Base-by-base conservation (phyloP, 1,140 invertebrate species). In the Platyscapa corneri region DNA sequence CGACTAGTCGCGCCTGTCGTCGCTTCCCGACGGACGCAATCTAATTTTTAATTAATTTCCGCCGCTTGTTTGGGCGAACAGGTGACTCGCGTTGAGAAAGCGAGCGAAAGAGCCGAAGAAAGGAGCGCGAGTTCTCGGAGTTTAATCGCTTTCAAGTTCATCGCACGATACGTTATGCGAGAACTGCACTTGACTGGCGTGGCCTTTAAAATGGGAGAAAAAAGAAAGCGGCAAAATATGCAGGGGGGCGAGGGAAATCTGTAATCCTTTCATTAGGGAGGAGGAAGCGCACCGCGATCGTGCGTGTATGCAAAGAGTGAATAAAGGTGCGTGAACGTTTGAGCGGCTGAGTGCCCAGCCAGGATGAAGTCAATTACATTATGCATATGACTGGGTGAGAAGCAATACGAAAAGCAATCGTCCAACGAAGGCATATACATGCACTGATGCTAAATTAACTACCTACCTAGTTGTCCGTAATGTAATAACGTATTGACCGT, bases 351-450 rank as follows among this genome's bases (percentile, higher is more conserved):
- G 42, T 12, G 32, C 49, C 37, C 32, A 74, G 37, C 18, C 70
- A 86, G 86, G 87, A 90, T 88, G 87, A 90, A 91, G 90, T 91
- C 90, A 90, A 91, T 91, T 91, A 91, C 90, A 90, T 91, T 91
- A 90, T 91, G 89, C 90, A 91, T 90, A 91, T 90, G 89, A 88
- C 89, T 85, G 87, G 87, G 86, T 86, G 89, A 83, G 60, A 83
- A 88, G 90, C 89, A 90, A 90, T 90, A 89, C 88, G 88, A 90
- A 89, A 46, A 46, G 90, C 89, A 90, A 89, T 90, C 87, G 90
- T 77, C 77, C 67, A 42, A 32, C 46, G 72, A 89, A 89, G 88
- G 86, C 80, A 78, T 37, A 64, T 87, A 85, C 88, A 82, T 86
- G 88, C 85, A 86, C 75, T 87, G 89, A 86, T 83, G 87, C 87